Evolutionary conservation across 2,113 vertebrate species (phyloP).

Genomic region (Sinocyclocheilus anophthalmus): DNA sequence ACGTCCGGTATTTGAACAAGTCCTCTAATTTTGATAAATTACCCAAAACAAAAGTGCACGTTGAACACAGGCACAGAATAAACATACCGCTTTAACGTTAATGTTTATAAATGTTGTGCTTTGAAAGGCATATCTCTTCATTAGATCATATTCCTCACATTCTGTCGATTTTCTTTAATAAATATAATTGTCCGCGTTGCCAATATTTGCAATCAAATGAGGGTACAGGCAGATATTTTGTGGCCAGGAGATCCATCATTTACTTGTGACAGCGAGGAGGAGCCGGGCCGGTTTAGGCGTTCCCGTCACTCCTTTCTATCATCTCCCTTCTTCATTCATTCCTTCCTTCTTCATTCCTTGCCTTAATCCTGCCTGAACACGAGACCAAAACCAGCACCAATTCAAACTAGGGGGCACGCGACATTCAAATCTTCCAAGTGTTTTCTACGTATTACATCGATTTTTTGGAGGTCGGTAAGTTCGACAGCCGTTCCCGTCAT

Average conservation of each 20-base stretch:
- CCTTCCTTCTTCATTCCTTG: no score
- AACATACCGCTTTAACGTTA: not conserved
- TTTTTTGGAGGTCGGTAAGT: no score
- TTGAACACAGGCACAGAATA: not conserved
- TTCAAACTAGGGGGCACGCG: no score
- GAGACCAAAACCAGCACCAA: no score
- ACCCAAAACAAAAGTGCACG: slow-evolving; percentile 7
- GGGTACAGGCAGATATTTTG: not conserved
- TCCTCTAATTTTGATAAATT: not conserved
- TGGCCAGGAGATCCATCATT: slow-evolving; percentile 16
- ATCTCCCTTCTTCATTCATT: no score
- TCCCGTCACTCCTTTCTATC: no score
- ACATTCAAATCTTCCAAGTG: no score
- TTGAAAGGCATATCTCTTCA: not conserved
- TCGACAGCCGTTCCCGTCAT: no score
- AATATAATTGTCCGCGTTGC: not conserved
- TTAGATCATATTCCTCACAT: no score
- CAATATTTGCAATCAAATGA: not conserved
- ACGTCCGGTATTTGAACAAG: slow-evolving; percentile 7
- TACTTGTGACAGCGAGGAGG: slow-evolving; percentile 49
- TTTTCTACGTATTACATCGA: no score
- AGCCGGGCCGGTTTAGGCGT: no score
- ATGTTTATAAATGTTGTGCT: not conserved
- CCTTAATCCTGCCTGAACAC: no score
- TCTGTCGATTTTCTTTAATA: not conserved